Evolutionary conservation across 2,113 vertebrate species (phyloP), one percentile per base, ranked within the genome.

Genomic region (Actinemys pallida): DNA sequence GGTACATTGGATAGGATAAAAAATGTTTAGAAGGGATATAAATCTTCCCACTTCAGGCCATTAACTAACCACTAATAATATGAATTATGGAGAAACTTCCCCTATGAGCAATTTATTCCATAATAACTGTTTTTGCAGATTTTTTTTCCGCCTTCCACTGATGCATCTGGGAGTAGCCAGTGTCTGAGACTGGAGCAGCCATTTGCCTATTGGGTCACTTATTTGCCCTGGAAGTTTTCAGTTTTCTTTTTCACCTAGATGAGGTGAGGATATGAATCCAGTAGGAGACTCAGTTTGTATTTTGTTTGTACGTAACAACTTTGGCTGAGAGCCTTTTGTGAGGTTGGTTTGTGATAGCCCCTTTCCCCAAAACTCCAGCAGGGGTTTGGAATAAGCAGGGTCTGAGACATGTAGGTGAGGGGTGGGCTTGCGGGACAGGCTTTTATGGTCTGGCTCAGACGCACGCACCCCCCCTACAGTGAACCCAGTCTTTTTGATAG

Each of bases 71-170:
- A 27, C 75, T 96, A 96, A 96, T 94, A 50, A 72, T 57, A 94
- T 1, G 3, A 93, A 53, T 87, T 95, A 87, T 10, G 11, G 75
- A 92, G 92, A 85, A 96, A 24, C 13, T 83, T 87, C 90, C 87
- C 89, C 94, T 65, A 19, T 92, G 81, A 94, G 81, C 59, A 95
- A 6, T 4, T 45, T n/a, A 72, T 80, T 62, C 92, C 72, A 27
- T 95, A 96, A 89, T 96, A 96, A 95, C 92, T 95, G 83, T 97
- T 97, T 96, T 95, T 79, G 35, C n/a, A 89, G 57, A 35, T 10
- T 39, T 39, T 54, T 96, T 96, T 96, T 94, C 87, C 89, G 85
- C 87, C 50, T 95, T 95, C 83, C 31, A 93, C 35, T 88, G 89
- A 86, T 94, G 95, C 96, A 57, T 91, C 86, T 57, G n/a, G 85